phyloP scores from a whole-genome alignment of 1,140 invertebrate species.

The Gryllus bimaculatus region DNA sequence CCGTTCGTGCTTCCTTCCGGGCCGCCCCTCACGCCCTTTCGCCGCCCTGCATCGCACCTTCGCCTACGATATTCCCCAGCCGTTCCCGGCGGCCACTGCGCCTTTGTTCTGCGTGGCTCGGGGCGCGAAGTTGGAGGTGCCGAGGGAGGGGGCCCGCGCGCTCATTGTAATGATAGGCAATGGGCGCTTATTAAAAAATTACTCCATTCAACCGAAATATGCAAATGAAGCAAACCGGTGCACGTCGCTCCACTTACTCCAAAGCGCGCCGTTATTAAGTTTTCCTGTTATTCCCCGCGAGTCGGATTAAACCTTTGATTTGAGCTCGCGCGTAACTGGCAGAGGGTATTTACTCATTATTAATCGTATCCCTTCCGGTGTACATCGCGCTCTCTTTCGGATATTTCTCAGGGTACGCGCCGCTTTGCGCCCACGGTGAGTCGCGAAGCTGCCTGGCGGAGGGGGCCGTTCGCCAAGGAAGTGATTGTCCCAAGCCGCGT shows the following conservation, averaged over 20 bases:
- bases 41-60: no score
- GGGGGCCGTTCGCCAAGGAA: neutral
- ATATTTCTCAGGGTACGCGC: neutral
- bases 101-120: no score
- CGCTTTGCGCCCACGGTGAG: neutral
- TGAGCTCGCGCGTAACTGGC: neutral
- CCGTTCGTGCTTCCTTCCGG: no score
- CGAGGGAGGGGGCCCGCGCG: no score
- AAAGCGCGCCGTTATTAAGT: neutral
- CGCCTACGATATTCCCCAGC: no score
- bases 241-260: neutral
- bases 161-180: neutral
- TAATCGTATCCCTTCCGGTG: neutral
- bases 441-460: no score
- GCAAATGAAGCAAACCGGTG: neutral
- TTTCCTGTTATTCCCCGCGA: neutral
- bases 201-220: neutral
- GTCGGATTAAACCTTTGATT: neutral
- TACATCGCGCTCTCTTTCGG: neutral
- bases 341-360: neutral
- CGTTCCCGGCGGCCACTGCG: no score
- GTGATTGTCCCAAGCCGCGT: neutral
- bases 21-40: no score
- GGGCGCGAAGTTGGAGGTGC: no score
- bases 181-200: neutral